Percentiles rank a stretch among this genome's conserved stretches.
Conservation (phyloP, 1,140 invertebrate species). For the Macrosteles quadrilineatus region DNA sequence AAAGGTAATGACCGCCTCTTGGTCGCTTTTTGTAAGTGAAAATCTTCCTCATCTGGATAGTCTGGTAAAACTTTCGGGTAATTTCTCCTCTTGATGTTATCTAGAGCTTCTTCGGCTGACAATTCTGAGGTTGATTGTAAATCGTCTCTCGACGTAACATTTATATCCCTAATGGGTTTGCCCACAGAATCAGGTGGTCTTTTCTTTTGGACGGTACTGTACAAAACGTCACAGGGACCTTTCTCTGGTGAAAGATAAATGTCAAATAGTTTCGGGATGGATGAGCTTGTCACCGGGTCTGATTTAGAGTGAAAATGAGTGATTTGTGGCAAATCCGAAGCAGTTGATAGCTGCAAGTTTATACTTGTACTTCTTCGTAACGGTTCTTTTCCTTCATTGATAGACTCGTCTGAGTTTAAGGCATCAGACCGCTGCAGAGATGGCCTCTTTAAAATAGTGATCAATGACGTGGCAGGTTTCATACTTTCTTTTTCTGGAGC, state of each 20-base stretch:
- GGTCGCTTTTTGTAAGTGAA: slow-evolving; percentile 12
- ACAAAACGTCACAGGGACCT: slow-evolving; percentile 46
- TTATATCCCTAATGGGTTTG: slow-evolving; percentile 58
- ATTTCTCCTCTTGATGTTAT: slow-evolving; percentile 71
- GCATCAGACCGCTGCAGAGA: slow-evolving; percentile 36
- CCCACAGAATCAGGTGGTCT: slow-evolving; percentile 28
- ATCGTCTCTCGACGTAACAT: slow-evolving; percentile 65
- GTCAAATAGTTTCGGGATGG: slow-evolving; percentile 27
- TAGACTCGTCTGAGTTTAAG: slow-evolving; percentile 32
- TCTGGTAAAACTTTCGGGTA: slow-evolving; percentile 82
- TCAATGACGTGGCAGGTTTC: slow-evolving; percentile 27
- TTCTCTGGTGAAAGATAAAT: slow-evolving; percentile 36
- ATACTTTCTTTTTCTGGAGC: neutral
- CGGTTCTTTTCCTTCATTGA: neutral
- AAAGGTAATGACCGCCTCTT: slow-evolving; percentile 37
- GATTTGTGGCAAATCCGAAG: slow-evolving; percentile 40
- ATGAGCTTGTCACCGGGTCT: slow-evolving; percentile 54
- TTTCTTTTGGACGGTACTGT: slow-evolving; percentile 40
- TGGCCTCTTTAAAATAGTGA: slow-evolving; percentile 28
- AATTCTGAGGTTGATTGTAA: slow-evolving; percentile 48
- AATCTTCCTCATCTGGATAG: slow-evolving; percentile 53
- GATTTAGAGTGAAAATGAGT: slow-evolving; percentile 73
- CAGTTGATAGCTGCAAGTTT: slow-evolving; percentile 23
- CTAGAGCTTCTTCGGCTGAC: slow-evolving; percentile 67
- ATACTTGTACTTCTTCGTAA: slow-evolving; percentile 27